phyloP scores from a whole-genome alignment of 2,113 vertebrate species.

The Acrocephalus kingi region DNA sequence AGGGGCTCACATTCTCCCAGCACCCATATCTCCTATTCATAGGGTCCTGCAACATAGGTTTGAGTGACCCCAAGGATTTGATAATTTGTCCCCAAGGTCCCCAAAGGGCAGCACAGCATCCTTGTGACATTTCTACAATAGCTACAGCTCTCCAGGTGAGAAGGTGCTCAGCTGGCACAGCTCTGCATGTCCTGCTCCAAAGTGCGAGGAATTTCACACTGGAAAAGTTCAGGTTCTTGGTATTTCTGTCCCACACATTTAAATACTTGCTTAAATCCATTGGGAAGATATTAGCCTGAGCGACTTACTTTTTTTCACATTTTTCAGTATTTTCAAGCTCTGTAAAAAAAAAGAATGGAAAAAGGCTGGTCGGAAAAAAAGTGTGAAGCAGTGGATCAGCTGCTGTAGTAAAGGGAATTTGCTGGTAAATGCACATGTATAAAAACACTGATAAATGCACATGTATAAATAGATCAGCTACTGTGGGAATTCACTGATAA shows the following conservation, averaged over 20 bases:
- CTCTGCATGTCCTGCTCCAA: rapidly evolving
- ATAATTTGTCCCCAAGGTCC: neutral
- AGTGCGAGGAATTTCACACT: rapidly evolving
- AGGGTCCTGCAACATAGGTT: neutral
- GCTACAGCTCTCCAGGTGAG: neutral
- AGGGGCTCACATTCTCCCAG: neutral
- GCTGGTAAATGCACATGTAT: no score
- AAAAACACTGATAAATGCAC: neutral
- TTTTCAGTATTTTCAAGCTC: slow-evolving; percentile 81
- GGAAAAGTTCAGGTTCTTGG: neutral
- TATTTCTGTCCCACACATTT: neutral
- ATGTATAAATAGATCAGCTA: neutral
- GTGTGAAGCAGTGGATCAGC: neutral
- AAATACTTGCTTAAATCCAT: neutral
- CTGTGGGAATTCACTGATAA: neutral
- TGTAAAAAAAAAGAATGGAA: slow-evolving; percentile 16
- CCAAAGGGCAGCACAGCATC: neutral
- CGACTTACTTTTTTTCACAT: slow-evolving; percentile 81
- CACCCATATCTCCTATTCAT: neutral
- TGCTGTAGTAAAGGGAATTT: neutral
- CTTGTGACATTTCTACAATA: neutral
- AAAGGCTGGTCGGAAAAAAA: neutral
- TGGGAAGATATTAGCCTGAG: neutral
- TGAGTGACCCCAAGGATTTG: neutral
- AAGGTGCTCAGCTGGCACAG: neutral